Evolutionary conservation across 2,797 vertebrate species (phyloP), one percentile per base, ranked within the genome.

Genomic region (Distichodus sexfasciatus): DNA sequence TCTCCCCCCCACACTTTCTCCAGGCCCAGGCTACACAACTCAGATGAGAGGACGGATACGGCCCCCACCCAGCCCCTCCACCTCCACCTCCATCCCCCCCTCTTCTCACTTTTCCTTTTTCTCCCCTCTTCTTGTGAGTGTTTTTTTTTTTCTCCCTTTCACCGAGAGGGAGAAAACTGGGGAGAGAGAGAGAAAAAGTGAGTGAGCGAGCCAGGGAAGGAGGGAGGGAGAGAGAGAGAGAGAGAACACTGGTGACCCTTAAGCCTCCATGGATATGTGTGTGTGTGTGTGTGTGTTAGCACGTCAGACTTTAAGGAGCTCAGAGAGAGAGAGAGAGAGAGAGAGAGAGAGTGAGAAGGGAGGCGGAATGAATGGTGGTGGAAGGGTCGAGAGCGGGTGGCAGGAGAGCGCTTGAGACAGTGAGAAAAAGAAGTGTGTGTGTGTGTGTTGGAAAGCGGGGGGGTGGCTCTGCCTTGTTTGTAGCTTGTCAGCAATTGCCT

Each of bases 401-500:
- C 44, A 65, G 28, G 38, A 51, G 54, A 69, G 81, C 85, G 71
- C 85, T 87, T 64, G 86, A 87, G 86, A 88, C 90, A 41, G 88
- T 54, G 36, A 48, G 87, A 72, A 84, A 66, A 81, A 80, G 83
- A 85, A 74, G 64, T 66, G 62, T 53, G 62, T 69, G 69, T 23
- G 53, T 53, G 74, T 60, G 43, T 67, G 74, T 35, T 31, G 62
- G 23, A 7, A 74, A 12, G 57, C 60, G 79, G 81, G 83, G 88
- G 87, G 87, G 90, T 88, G 86, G 81, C 88, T 84, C 89, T 84
- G 90, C 89, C 91, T 92, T 92, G 92, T 93, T 93, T 92, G 91
- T 92, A 91, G 92, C 92, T 94, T 93, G 93, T 93, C 93, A 93
- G 92, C 92, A 93, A 92, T 92, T 91, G 91, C 92, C 90, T 85